These are phyloP conservation scores for Cuculus canorus DNA, from an alignment of 2,797 vertebrate genomes.

Conservation along the genomic window DNA sequence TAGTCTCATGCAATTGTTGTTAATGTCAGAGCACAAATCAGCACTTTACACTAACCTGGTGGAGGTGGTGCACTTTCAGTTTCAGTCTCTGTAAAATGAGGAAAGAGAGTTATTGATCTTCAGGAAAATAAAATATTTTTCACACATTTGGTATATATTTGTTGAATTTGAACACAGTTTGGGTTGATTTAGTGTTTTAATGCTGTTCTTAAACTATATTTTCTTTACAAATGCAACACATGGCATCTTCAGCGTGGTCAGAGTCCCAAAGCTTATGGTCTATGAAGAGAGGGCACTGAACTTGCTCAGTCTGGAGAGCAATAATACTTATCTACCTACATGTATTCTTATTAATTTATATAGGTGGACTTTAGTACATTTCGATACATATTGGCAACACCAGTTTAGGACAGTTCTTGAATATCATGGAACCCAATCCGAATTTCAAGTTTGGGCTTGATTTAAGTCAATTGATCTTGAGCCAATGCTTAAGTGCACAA, in stretches of 20 bases:
- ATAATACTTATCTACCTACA: background rate
- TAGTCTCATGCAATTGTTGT: background rate
- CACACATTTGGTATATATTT: background rate
- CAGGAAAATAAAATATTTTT: background rate
- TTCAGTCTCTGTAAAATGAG: constrained; percentile 76
- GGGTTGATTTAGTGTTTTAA: background rate
- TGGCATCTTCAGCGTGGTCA: background rate
- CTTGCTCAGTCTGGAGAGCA: background rate
- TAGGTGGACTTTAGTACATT: background rate
- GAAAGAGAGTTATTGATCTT: background rate
- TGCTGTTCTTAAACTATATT: background rate
- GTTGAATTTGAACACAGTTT: background rate
- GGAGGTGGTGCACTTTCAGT: constrained; percentile 61
- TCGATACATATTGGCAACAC: background rate
- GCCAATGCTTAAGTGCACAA: background rate
- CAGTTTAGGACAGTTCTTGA: background rate
- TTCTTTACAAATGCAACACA: background rate
- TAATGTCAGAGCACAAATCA: background rate
- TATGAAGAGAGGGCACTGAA: background rate
- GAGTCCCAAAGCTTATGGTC: background rate
- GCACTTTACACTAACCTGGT: constrained; percentile 72
- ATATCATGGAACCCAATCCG: background rate
- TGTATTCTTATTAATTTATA: background rate
- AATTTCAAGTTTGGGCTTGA: background rate
- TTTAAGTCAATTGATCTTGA: background rate